Conservation (phyloP, 2,113 vertebrate species). For the Petaurus breviceps region DNA sequence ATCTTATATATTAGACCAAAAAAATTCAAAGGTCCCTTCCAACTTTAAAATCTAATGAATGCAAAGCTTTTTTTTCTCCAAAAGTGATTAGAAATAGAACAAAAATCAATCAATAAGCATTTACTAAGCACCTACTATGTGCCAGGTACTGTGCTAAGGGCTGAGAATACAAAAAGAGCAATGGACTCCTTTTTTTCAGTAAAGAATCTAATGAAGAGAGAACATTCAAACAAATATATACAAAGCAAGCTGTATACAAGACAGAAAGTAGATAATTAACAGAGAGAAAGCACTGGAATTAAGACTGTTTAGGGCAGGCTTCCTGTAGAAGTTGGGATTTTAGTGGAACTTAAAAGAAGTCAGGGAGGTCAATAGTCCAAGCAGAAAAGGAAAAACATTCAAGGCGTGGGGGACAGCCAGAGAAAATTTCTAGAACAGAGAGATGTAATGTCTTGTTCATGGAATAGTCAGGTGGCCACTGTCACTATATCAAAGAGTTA, state of each 20-base stretch:
- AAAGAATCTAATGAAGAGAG: background rate
- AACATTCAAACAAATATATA: background rate
- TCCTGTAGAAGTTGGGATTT: background rate
- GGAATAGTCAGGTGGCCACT: background rate
- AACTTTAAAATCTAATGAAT: background rate
- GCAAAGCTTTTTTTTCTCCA: background rate
- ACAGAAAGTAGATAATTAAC: background rate
- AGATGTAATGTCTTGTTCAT: background rate
- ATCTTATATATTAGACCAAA: too few species aligned
- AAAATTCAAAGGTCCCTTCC: background rate
- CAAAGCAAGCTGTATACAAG: background rate
- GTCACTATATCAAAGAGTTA: background rate
- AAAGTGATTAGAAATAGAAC: background rate
- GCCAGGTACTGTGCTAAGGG: background rate
- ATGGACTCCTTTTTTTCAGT: background rate
- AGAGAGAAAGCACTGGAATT: background rate
- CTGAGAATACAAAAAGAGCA: background rate
- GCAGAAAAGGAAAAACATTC: background rate
- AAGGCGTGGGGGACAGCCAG: background rate
- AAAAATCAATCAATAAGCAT: background rate
- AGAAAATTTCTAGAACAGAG: background rate
- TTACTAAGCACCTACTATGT: background rate
- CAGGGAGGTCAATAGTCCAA: background rate
- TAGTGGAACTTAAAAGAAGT: background rate
- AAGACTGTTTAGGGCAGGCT: background rate